Evolutionary conservation across 2,113 vertebrate species (phyloP), one percentile per base, ranked within the genome.

Genomic region (Myxocyprinus asiaticus): DNA sequence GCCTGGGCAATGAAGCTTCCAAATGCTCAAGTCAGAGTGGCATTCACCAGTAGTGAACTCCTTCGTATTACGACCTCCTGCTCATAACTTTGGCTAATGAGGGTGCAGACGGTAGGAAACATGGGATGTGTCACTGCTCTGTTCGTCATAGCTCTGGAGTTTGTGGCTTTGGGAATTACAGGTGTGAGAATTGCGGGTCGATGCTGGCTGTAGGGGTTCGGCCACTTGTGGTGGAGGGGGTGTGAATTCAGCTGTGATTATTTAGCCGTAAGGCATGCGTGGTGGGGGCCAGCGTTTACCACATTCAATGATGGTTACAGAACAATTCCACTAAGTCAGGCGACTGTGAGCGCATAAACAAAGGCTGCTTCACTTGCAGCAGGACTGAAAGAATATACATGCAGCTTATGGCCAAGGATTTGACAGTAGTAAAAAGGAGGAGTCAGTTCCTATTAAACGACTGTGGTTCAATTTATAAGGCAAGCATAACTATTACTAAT

Each of bases 11-110:
- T 79, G 72, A 81, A 77, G 78, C 79, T 67, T 76, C 67, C 43
- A 47, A 79, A 83, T 71, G 66, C 66, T 76, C 75, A 62, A 83
- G 82, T 67, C 70, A 44, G 67, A 74, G 67, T 55, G 68, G 78
- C 78, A 10, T 77, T 73, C 42, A 71, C 55, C 73, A 67, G 78
- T 47, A 63, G 82, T 64, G 75, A 84, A 81, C 78, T 68, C 62
- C 14, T 68, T 51, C 68, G 67, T 63, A 76, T 77, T 73, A 67
- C 17, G 61, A 62, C 22, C 78, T 81, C 63, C 22, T 69, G 61
- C 69, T 76, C 72, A 73, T 66, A 83, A 80, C 59, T 44, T 56
- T 51, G 10, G 33, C 68, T 83, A 84, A 84, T 84, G 79, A 84
- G 79, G n/a, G 51, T 59, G 68, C 65, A 63, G 79, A 70, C 56